phyloP scores from a whole-genome alignment of 2,888 invertebrate species.

The Cenopis cana region DNA sequence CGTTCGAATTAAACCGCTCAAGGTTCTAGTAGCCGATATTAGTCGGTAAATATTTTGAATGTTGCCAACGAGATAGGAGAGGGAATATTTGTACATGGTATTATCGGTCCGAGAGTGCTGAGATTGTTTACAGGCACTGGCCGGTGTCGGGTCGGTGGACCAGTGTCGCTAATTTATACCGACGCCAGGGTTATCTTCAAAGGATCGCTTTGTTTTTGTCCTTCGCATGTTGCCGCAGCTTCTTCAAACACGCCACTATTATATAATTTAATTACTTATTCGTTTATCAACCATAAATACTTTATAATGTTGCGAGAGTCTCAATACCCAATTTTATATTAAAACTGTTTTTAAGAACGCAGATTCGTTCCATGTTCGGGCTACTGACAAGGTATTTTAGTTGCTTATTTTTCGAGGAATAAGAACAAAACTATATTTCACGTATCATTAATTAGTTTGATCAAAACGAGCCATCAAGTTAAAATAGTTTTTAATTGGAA shows the following conservation, averaged over 20 bases:
- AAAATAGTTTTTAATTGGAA: slow-evolving; percentile 48
- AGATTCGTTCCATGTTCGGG: neutral
- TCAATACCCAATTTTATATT: neutral
- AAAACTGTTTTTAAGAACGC: neutral
- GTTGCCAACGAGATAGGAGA: slow-evolving; percentile 48
- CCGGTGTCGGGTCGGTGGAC: slow-evolving; percentile 46
- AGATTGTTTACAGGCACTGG: slow-evolving; percentile 46
- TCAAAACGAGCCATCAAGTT: slow-evolving; percentile 32
- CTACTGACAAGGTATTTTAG: slow-evolving; percentile 4
- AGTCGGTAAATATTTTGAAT: slow-evolving; percentile 44
- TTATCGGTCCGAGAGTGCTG: slow-evolving; percentile 48
- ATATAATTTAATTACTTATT: slow-evolving; percentile 3
- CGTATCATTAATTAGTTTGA: slow-evolving; percentile 37
- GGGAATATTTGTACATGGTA: slow-evolving; percentile 51
- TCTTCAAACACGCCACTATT: slow-evolving; percentile 14
- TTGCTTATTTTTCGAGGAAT: slow-evolving; percentile 23
- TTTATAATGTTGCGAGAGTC: neutral
- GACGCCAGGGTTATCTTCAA: slow-evolving; percentile 46
- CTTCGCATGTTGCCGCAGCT: slow-evolving; percentile 11
- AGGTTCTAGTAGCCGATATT: slow-evolving; percentile 49
- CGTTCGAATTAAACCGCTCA: slow-evolving; percentile 50
- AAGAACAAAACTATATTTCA: slow-evolving; percentile 24
- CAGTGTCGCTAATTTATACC: slow-evolving; percentile 47
- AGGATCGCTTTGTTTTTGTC: slow-evolving; percentile 34
- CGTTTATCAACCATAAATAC: neutral